Base-by-base conservation (phyloP, 2,113 vertebrate genomes). In the Sceloporus tristichus region DNA sequence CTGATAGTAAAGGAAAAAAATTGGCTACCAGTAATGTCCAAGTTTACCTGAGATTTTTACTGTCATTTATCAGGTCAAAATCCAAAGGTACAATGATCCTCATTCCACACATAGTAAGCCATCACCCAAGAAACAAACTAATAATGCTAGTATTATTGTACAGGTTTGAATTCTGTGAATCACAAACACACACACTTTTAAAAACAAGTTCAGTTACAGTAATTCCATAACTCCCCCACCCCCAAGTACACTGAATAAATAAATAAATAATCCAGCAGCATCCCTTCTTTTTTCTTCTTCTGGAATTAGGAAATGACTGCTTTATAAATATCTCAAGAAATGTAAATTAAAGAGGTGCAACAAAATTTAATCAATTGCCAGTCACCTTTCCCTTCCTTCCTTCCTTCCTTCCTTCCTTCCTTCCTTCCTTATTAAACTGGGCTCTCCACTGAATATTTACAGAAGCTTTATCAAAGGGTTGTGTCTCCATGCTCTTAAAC, bases 391-490 rank as follows among this genome's bases (percentile, higher is more conserved):
- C 65, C 23, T 29, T n/a, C 42, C 13, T 48, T 78, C 68, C 48
- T 40, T 8, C 40, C 80, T 48, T 34, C 59, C 42, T 19, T 54
- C 65, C 79, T 85, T 62, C 59, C 59, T 62, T 62, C 59, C 59
- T 62, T 62, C 59, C 59, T 62, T 62, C 59, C 59, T 62, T 56
- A 70, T 76, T 85, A 13, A 0, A 86, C 82, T 25, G 19, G 29
- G 40, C 71, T 80, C 40, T 77, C 3, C 14, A 68, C 68, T 78
- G 34, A 42, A 87, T 40, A 56, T 70, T 19, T 8, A 29, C n/a
- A 77, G 91, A 78, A 11, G 85, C 82, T 68, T 88, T 70, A 87
- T 78, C 2, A 65, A 59, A n/a, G 19, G 53, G 65, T 6, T 89
- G 48, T 71, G 82, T 88, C 79, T 18, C 85, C 13, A 85, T 53